Evolutionary conservation across 2,888 invertebrate species (phyloP), one percentile per base, ranked within the genome.

Genomic region (Zaprionus obscuricornis): DNA sequence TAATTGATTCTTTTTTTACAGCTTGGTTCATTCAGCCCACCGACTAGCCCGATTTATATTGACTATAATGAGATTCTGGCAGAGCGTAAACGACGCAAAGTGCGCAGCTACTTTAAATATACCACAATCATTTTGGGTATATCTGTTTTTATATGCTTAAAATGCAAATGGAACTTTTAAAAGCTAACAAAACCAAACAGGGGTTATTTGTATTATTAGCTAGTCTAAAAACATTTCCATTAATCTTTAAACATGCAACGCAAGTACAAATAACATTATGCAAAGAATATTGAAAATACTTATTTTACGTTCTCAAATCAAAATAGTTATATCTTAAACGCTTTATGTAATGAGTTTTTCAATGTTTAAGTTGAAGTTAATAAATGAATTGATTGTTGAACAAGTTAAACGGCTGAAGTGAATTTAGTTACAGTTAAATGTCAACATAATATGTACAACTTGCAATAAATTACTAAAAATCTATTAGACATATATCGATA

Each of bases 21-120:
- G 90, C 74, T 89, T 31, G 74, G 84, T 6, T 81, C 88, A 0
- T 90, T 89, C 50, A 89, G 88, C 57, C 89, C 90, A 8, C 39
- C 68, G 1, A 82, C 73, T 17, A 87, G 85, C 66, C 89, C 89
- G 0, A 62, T 89, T 1, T 85, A 86, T 24, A 90, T 90, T 46
- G 87, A 90, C 57, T 89, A 87, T 45, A 79, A 88, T 29, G 87
- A 88, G n/a, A 75, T 81, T 49, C 26, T 86, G 5, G 77, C 74
- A 0, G 87, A 88, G 52, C 84, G 86, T 3, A 88, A 86, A 55
- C 85, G 77, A 7, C 77, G 63, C 20, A 87, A 84, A 47, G 68
- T 87, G 5, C 82, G 82, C 33, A 75, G 60, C 4, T 83, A 83
- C 46, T 79, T 89, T 3, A 90, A 89, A 55, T 90, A 89, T 54